Evolutionary conservation across 1,140 invertebrate species (phyloP).

Genomic region (Phymastichus coffea): DNA sequence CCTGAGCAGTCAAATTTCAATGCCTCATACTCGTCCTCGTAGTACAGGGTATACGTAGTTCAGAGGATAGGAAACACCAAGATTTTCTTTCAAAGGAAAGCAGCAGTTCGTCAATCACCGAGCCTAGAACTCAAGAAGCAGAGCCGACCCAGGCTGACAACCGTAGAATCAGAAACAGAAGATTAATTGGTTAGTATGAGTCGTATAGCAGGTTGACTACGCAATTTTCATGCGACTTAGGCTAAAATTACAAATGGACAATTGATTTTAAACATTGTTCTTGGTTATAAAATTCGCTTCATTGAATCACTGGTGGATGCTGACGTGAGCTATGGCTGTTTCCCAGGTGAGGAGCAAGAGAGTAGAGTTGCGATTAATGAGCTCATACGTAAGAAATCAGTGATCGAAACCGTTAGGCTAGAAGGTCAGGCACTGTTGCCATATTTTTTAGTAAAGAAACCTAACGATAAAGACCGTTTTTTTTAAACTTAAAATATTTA

Average conservation of each 20-base stretch:
- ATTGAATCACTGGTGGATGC: too few relatives aligned
- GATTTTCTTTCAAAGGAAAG: too few relatives aligned
- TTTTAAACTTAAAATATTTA: neutral
- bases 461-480: neutral
- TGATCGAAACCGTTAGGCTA: neutral
- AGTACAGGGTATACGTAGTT: neutral
- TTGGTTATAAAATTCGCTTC: constrained; percentile 7
- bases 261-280: neutral
- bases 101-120: neutral
- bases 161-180: too few relatives aligned
- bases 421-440: neutral
- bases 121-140: neutral
- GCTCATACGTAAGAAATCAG: neutral
- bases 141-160: neutral
- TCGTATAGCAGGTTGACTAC: neutral
- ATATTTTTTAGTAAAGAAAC: neutral
- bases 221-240: neutral
- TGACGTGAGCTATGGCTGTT: neutral
- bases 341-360: neutral
- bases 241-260: neutral
- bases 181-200: neutral
- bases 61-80: neutral
- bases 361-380: neutral
- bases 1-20: neutral
- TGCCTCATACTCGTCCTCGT: neutral